Base-by-base conservation (phyloP, 1,140 invertebrate species). In the Myzus persicae region DNA sequence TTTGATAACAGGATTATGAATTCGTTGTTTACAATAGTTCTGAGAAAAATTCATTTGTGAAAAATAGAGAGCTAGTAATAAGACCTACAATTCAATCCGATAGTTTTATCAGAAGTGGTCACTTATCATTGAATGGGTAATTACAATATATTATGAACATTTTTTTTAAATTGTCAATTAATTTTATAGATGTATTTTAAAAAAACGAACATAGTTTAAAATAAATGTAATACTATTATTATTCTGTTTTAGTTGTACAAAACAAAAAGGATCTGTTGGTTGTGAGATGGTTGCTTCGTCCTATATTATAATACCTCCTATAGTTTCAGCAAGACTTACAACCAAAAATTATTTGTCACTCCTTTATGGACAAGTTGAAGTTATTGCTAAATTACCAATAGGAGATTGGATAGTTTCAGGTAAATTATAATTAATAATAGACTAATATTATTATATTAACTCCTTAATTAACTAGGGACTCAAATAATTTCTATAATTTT, bases 321-420 rank as follows among this genome's bases (percentile, higher is more conserved):
- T 96, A 51, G 96, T 96, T 94, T 97, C 97, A 94, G 97, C 97
- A 1, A 95, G 96, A 90, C 94, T 97, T 36, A 96, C 96, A 48
- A 97, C 96, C 1, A 95, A 96, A 0, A 94, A 96, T 14, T 96
- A 96, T 4, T 97, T 97, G 94, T 96, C 95, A 59, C 97, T 97
- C 95, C 96, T 95, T 93, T 97, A 97, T 94, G 97, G 97, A 2
- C 95, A 95, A 92, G 95, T 97, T 4, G 97, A 97, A 94, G 96
- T 97, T 26, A 95, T 96, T 91, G 97, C 97, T 4, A 97, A 97
- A 95, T 95, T 97, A 95, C 97, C 97, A 1, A 94, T 95, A 46
- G 97, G 97, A 90, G 97, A 97, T 95, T 97, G 97, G 97, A 94
- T 97, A 8, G 97, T 97, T 96, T 97, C 97, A 95, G 96, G 96